Base-by-base conservation (phyloP, 2,797 vertebrate species). In the Hydrophis major region DNA sequence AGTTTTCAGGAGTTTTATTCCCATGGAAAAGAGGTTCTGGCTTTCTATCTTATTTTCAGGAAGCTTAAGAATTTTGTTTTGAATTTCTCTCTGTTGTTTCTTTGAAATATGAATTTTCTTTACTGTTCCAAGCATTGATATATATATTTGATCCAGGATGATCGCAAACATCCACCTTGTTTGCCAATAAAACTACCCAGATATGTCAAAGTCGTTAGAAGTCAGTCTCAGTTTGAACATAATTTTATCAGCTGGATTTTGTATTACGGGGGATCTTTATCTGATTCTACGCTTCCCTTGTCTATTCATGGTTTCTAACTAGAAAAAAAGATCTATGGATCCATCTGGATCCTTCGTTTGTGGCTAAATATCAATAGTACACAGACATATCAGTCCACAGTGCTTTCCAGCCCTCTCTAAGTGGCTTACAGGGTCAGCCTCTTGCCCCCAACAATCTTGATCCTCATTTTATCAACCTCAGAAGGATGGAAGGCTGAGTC, bases 401-500 rank as follows among this genome's bases (percentile, higher is more conserved):
- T 63, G 12, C 27, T 63, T 28, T 63, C 28, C 3, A 63, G 27
- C 28, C 28, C 61, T n/a, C 28, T 66, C 61, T 63, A 63, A 28
- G 61, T 4, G 11, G 27, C 28, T 66, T 14, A 66, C 12, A 66
- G 61, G 27, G 27, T 63, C 61, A 63, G 3, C 27, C 1, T 5
- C 0, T 66, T 66, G 4, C 12, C 1, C 0, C 4, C 63, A 66
- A 66, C 28, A 66, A n/a, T n/a, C 13, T 2, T 4, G 4, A 13
- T n/a, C 13, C 12, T 66, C 28, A n/a, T 63, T 63, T 63, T 59
- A 59, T 20, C 5, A 1, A 59, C 18, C 5, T 22, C 1, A 6
- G 1, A 20, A 20, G 57, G 57, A 59, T 59, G 2, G 5, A 59
- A 59, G 6, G 18, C 57, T 59, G 57, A 69, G 63, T 32, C n/a